A percentile compares a stretch with the other conserved stretches of the same genome.
These are phyloP conservation scores for Tryphoninae sp. DNA, from an alignment of 2,888 invertebrate species.

Conservation along the genomic window DNA sequence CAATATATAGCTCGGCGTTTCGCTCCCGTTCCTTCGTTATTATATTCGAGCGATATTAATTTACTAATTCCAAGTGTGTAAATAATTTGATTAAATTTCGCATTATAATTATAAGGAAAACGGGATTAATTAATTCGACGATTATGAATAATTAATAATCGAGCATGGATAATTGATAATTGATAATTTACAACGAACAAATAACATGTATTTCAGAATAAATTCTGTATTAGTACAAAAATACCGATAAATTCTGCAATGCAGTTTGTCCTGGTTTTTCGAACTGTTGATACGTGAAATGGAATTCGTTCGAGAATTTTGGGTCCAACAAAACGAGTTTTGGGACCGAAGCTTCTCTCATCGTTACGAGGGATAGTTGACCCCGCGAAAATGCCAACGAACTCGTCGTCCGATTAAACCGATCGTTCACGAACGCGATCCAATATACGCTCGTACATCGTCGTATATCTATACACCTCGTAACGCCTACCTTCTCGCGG, in stretches of 20 bases:
- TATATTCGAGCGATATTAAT: conserved; percentile 34
- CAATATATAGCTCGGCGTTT: conserved; percentile 44
- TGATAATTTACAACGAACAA: background rate
- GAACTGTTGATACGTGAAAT: conserved; percentile 32
- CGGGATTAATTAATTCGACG: conserved; percentile 47
- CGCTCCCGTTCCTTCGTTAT: conserved; percentile 53
- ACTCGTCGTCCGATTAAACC: conserved; percentile 66
- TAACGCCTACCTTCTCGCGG: conserved; percentile 60
- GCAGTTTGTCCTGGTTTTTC: conserved; percentile 10
- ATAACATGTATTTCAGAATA: background rate
- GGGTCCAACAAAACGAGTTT: conserved; percentile 70
- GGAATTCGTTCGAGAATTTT: conserved; percentile 47
- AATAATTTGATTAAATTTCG: conserved; percentile 32
- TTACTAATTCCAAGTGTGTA: conserved; percentile 41
- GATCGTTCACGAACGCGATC: conserved; percentile 40
- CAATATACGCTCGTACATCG: conserved; percentile 47
- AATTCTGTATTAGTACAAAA: background rate
- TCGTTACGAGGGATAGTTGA: conserved; percentile 66
- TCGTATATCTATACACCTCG: conserved; percentile 11
- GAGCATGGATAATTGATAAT: conserved; percentile 31
- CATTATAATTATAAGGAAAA: conserved; percentile 16
- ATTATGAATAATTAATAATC: conserved; percentile 42
- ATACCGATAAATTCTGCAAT: conserved; percentile 28
- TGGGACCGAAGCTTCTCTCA: conserved; percentile 52
- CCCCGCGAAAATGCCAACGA: conserved; percentile 79